These are phyloP conservation scores for Cecidostiba fungosa DNA, from an alignment of 2,888 invertebrate species.

Conservation along the genomic window DNA sequence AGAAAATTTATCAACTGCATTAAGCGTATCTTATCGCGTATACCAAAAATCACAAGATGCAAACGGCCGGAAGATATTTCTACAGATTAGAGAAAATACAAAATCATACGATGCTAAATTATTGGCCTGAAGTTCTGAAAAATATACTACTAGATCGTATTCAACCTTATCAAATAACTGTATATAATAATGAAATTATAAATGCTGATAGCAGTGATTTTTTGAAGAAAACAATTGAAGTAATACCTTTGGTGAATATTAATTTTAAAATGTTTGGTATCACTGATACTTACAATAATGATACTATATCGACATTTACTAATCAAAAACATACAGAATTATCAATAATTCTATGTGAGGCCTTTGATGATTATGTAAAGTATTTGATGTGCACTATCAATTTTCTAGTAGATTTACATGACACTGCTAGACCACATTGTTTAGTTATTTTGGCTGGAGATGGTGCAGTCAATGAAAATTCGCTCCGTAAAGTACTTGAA, in stretches of 20 bases:
- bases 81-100: background rate
- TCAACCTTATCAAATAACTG: background rate
- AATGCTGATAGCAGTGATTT: background rate
- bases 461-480: background rate
- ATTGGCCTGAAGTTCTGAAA: background rate
- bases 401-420: background rate
- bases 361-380: background rate
- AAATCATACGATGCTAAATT: background rate
- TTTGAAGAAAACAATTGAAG: background rate
- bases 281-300: background rate
- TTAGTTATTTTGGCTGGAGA: slow-evolving; percentile 11
- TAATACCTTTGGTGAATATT: background rate
- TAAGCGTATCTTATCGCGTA: no score
- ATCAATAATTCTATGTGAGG: background rate
- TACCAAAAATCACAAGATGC: no score
- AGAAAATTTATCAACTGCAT: no score
- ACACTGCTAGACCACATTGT: slow-evolving; percentile 7
- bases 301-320: background rate
- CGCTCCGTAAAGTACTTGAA: background rate
- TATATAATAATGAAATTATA: background rate
- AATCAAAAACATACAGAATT: background rate
- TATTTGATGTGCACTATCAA: background rate
- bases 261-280: background rate
- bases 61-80: no score
- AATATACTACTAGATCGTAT: background rate